Conservation (phyloP, 2,888 invertebrate species). For the Phyllotreta cruciferae region DNA sequence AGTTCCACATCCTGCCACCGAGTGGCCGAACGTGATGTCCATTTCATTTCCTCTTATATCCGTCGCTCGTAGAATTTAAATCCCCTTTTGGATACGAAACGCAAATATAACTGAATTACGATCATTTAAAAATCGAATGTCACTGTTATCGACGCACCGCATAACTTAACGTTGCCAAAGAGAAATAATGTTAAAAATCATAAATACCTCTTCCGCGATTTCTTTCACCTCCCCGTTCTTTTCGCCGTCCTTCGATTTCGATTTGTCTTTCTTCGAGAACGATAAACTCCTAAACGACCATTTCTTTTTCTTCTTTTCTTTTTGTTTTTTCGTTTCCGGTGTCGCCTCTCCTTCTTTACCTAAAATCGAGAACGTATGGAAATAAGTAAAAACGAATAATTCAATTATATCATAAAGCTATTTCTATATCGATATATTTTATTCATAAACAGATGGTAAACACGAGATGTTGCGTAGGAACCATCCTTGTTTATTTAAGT, state of each 20-base stretch:
- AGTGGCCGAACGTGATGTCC: slow-evolving; percentile 19
- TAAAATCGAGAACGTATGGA: not conserved
- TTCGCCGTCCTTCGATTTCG: slow-evolving; percentile 75
- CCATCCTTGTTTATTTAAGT: too few relatives aligned
- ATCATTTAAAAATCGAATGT: slow-evolving; percentile 1
- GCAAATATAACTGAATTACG: too few relatives aligned
- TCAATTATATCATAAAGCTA: too few relatives aligned
- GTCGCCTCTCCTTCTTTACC: slow-evolving; percentile 51
- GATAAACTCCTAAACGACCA: slow-evolving; percentile 89
- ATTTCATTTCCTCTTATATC: slow-evolving; percentile 22
- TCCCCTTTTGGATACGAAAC: not conserved
- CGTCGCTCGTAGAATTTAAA: not conserved
- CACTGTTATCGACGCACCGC: too few relatives aligned
- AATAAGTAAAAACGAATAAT: not conserved
- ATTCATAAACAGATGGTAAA: too few relatives aligned
- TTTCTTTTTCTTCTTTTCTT: slow-evolving; percentile 76
- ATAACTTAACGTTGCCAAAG: not conserved
- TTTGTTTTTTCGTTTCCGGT: slow-evolving; percentile 61
- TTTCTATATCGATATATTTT: too few relatives aligned
- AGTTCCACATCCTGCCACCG: slow-evolving; percentile 15
- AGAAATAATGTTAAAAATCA: slow-evolving; percentile 43
- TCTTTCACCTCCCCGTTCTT: slow-evolving; percentile 68
- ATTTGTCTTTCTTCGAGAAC: slow-evolving; percentile 87
- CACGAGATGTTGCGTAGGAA: too few relatives aligned
- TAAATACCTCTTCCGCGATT: slow-evolving; percentile 69